phyloP scores from a whole-genome alignment of 2,797 vertebrate species.

The Paguma larvata region DNA sequence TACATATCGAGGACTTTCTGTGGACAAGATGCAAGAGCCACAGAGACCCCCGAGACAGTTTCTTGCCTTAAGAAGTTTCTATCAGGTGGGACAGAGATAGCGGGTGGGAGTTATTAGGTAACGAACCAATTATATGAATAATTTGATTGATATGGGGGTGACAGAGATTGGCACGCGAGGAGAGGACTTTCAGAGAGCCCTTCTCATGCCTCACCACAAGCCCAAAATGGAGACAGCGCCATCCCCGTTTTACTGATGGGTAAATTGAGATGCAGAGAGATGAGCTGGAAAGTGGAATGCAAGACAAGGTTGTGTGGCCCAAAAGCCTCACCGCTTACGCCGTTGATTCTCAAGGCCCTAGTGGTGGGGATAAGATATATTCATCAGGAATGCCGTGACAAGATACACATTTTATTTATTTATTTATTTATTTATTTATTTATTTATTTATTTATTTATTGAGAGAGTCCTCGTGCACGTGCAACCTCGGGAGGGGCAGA shows the following conservation, averaged over 20 bases:
- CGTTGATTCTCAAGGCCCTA: not conserved
- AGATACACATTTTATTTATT: not conserved
- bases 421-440: too few species aligned
- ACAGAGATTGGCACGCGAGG: not conserved
- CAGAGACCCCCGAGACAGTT: not conserved
- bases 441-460: too few species aligned
- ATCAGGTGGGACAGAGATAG: not conserved
- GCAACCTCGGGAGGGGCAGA: too few species aligned
- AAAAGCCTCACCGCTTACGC: not conserved
- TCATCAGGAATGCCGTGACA: not conserved
- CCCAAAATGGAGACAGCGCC: not conserved
- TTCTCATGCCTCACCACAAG: not conserved
- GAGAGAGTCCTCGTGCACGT: too few species aligned
- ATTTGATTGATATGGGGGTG: not conserved
- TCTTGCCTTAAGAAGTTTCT: not conserved
- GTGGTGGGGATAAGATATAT: not conserved
- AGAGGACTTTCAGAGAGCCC: not conserved
- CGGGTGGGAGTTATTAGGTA: not conserved
- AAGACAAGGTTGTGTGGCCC: not conserved
- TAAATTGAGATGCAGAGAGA: not conserved
- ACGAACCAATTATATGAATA: not conserved
- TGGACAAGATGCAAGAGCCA: not conserved
- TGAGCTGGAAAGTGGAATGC: not conserved
- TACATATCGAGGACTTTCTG: not conserved
- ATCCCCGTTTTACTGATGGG: not conserved